Evolutionary conservation across 1,140 invertebrate genomes (phyloP), one percentile per base, ranked within the genome.

Genomic region (Bilobella aurantiaca): DNA sequence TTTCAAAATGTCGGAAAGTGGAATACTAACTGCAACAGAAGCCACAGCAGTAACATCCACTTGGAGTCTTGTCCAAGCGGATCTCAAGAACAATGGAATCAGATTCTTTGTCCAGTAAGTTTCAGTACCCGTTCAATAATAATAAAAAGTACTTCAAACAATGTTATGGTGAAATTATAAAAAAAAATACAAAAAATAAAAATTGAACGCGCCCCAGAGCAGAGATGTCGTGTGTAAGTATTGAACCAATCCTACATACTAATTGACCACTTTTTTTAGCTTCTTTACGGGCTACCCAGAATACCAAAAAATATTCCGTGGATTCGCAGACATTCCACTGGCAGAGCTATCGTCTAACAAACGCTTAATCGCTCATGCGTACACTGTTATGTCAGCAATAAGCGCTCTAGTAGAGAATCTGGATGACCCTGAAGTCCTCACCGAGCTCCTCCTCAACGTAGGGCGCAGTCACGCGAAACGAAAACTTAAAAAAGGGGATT

Each of bases 41-140:
- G 34, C 34, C 8, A 12, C 34, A 8, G 8, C 18, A 12, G 34
- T 42, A 12, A 8, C 8, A 18, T 42, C 73, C 63, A 82, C 79
- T 62, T 84, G 82, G 82, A 76, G 74, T 16, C 68, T 79, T 42
- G 75, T 81, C 27, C 76, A 73, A 30, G 76, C 78, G 67, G 79
- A 83, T 72, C 73, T 79, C 0, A 77, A 79, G 21, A 75, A 72
- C 37, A 78, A 80, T 58, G 82, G 81, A 60, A 65, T 80, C 2
- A 74, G 76, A 2, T 74, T 83, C 28, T 81, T 83, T 74, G 53
- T 76, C 63, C 75, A 76, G 82, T 83, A 77, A 77, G 79, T 68
- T 23, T 31, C 27, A 34, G 12, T 49, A 32, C 21, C 8, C n/a
- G 8, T 42, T 42, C 37, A n/a, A n/a, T 42, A 12, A n/a, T 42